A percentile compares a stretch with the other conserved stretches of the same genome.
Evolutionary conservation across 2,888 invertebrate species (phyloP).

Genomic region (Epinotia brunnichana): DNA sequence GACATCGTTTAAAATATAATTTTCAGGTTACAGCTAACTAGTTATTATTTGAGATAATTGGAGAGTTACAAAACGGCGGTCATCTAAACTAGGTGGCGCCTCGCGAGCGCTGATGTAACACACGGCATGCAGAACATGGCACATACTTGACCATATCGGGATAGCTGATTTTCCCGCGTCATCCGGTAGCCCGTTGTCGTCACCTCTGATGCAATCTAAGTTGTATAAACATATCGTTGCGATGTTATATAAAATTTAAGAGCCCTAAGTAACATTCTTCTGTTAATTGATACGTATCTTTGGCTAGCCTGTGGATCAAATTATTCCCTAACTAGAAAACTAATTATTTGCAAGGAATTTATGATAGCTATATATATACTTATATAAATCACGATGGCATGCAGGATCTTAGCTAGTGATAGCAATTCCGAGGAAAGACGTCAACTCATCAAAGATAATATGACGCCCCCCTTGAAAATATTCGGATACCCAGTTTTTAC

Average conservation of each 20-base stretch:
- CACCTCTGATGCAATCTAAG: conserved; percentile 60
- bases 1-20: not conserved
- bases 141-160: conserved; percentile 65
- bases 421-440: too few species aligned
- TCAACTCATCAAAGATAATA: too few species aligned
- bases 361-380: too few species aligned
- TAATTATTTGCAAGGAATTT: not conserved
- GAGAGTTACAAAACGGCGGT: conserved; percentile 33
- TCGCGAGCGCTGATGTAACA: conserved; percentile 58
- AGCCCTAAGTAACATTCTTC: not conserved
- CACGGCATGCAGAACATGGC: conserved; percentile 43
- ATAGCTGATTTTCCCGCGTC: conserved; percentile 63
- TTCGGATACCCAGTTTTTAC: not conserved
- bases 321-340: not conserved
- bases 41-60: not conserved
- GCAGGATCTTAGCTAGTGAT: too few species aligned
- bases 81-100: conserved; percentile 60
- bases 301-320: not conserved
- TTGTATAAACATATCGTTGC: not conserved
- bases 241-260: not conserved
- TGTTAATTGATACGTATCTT: not conserved
- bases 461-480: too few species aligned
- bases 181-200: conserved; percentile 61
- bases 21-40: not conserved
- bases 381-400: too few species aligned